Evolutionary conservation across 2,797 vertebrate genomes (phyloP), one percentile per base, ranked within the genome.

Genomic region (Mionectes olivaceus): DNA sequence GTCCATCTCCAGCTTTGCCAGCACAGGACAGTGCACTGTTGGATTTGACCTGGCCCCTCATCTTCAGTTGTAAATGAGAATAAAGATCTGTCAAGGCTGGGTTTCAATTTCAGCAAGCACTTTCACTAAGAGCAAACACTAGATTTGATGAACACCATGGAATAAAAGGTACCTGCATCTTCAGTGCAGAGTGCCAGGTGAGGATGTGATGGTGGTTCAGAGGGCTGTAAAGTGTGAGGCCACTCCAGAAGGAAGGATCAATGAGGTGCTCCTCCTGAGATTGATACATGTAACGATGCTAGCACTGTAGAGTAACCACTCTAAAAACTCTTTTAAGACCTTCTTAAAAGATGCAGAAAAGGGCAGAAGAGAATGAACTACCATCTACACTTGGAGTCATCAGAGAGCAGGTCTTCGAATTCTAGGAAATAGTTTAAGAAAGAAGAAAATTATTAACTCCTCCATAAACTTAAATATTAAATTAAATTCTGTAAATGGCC

Each of bases 181-280:
- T 76, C 0, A 0, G 18, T 30, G 33, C 52, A 13, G 0, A 2
- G 46, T 16, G 28, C 19, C 53, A 39, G 49, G 41, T 43, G 39
- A 92, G 25, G 52, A 49, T 43, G 32, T 49, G 53, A 33, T 22
- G 41, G 17, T 13, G 33, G 22, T 46, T 77, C 78, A 64, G 33
- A 55, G 21, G 21, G 15, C 41, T 91, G 52, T 18, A 30, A 81
- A 61, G 19, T 14, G 22, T 76, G 30, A 90, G 49, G 44, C 19
- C 30, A 13, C 23, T 73, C 46, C 50, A 49, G 56, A 70, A 89
- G 18, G 64, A 71, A 57, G 30, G 57, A 43, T 50, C 27, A 76
- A 4, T 7, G 53, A 81, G 33, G 37, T 85, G 61, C 43, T 68
- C 49, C 83, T 41, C 65, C 46, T 17, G 28, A 64, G 27, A 49